Evolutionary conservation across 2,888 invertebrate genomes (phyloP), one percentile per base, ranked within the genome.

Genomic region (Coleophora deauratella): DNA sequence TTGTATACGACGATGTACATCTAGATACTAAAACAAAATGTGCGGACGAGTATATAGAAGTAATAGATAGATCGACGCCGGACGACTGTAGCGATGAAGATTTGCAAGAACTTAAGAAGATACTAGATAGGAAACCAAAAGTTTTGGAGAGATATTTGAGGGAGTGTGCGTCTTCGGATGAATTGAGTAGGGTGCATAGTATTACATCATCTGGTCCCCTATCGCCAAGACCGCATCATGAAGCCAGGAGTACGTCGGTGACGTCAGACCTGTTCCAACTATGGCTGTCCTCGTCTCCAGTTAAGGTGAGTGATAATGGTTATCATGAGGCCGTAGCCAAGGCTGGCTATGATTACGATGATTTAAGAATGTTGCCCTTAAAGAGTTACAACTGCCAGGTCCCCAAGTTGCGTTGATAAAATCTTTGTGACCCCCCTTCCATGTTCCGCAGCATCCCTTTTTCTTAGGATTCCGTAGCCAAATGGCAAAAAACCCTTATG

Each of bases 191-290:
- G 57, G 68, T 92, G 62, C 89, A 89, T 55, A 82, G 70, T 57
- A 68, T 88, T 51, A 88, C 88, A 41, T 87, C 88, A 32, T 81
- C 81, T 33, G 88, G 88, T 12, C 74, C 81, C 2, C 45, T 84
- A 42, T 85, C 84, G 8, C 84, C 80, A 33, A 68, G 77, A 58
- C 86, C 87, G 12, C 72, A 70, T 38, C 78, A 82, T 45, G 88
- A 85, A 54, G 87, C 88, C 8, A 86, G 89, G 51, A 88, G 93
- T 46, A 91, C 92, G 35, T 93, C 93, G 35, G 91, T 94, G 51
- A 93, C 93, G 35, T 93, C 94, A 50, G 95, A 95, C 68, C 86
- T 95, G 49, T 95, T 95, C 76, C 94, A 94, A 62, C 88, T 92
- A 50, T 95, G 95, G 95, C 80, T 95, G 65, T 90, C 93, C 30